Percentiles rank a stretch among this genome's conserved stretches.
Conservation (phyloP, 2,797 vertebrate genomes). For the Bryconaethiops microstoma region DNA sequence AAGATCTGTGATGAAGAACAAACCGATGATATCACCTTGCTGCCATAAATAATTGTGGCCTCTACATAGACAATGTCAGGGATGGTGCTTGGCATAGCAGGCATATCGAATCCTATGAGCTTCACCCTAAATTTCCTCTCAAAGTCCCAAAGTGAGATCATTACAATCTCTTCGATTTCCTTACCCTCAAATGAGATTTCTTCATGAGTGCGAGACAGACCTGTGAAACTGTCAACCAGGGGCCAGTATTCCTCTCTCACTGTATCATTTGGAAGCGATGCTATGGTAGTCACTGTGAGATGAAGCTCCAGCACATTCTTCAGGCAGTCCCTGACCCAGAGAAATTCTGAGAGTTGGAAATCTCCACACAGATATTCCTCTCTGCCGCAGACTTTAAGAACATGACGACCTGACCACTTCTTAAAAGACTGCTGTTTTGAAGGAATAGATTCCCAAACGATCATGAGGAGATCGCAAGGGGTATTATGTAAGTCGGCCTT, state of each 20-base stretch:
- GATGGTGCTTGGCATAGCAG: constrained; percentile 69
- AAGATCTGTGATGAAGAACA: constrained; percentile 69
- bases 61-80: constrained; percentile 73
- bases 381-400: constrained; percentile 76
- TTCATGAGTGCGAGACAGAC: constrained; percentile 74
- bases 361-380: constrained; percentile 78
- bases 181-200: constrained; percentile 73
- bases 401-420: constrained; percentile 54
- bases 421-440: constrained; percentile 48
- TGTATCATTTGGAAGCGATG: constrained; percentile 64
- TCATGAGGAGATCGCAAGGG: constrained; percentile 51
- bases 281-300: constrained; percentile 69
- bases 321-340: constrained; percentile 78
- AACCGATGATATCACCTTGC: constrained; percentile 72
- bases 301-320: constrained; percentile 72
- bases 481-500: constrained; percentile 50
- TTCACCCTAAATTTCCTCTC: constrained; percentile 78
- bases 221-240: constrained; percentile 76
- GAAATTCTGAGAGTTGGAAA: constrained; percentile 67
- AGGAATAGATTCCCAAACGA: constrained; percentile 46
- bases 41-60: constrained; percentile 75
- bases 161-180: constrained; percentile 75
- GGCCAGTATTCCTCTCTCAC: constrained; percentile 71
- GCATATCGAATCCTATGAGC: constrained; percentile 79
- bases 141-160: constrained; percentile 84